Conservation (phyloP, 1,140 invertebrate genomes). For the Eupristina koningsbergeri region DNA sequence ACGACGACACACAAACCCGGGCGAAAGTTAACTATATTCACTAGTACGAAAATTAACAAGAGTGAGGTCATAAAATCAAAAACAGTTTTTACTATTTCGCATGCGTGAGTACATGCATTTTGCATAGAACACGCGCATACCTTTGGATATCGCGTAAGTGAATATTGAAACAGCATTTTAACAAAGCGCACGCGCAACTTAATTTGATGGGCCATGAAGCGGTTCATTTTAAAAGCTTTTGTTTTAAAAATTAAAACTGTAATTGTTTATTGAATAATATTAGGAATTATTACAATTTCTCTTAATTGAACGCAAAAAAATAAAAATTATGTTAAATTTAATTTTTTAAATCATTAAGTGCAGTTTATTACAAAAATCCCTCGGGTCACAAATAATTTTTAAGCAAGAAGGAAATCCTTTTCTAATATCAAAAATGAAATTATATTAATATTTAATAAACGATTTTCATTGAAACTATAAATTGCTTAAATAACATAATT, state of each 20-base stretch:
- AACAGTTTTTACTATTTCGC: not conserved
- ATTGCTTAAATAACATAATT: no score
- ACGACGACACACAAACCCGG: not conserved
- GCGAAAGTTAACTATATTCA: not conserved
- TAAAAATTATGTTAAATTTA: no score
- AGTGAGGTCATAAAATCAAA: not conserved
- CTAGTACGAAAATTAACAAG: not conserved
- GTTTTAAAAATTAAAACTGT: not conserved
- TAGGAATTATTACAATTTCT: no score
- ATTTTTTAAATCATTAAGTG: no score
- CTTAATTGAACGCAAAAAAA: no score
- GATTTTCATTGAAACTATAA: no score
- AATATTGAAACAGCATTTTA: not conserved
- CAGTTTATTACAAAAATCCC: no score
- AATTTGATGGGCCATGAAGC: not conserved
- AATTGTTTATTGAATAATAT: no score
- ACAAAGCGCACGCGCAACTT: not conserved
- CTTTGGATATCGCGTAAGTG: not conserved
- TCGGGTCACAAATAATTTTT: no score
- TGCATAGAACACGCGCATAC: not conserved
- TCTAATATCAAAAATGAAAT: no score
- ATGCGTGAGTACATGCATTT: not conserved
- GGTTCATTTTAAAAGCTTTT: not conserved
- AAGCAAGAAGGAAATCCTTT: no score
- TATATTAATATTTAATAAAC: no score